Base-by-base conservation (phyloP, 1,140 invertebrate genomes). In the Oedothorax gibbosus region DNA sequence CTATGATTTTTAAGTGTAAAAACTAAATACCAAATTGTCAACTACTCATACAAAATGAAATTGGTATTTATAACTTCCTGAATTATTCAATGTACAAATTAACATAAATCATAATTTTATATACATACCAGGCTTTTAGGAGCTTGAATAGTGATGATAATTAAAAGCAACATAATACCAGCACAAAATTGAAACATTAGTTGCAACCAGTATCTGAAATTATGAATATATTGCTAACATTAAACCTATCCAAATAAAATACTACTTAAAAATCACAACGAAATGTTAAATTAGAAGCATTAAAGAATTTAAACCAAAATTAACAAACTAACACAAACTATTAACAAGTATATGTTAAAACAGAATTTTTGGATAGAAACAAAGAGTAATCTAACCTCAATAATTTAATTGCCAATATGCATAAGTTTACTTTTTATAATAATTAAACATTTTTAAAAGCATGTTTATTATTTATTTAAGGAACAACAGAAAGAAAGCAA, bases 141-240 rank as follows among this genome's bases (percentile, higher is more conserved):
- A 20, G 83, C 83, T 57, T 85, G 64, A 69, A 85, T 77, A 20
- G 56, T 60, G 35, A 85, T 14, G 35, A 85, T 85, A 7, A 85
- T 66, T 12, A 75, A 49, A n/a, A 85, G 18, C 18, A 85, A 79
- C 56, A 72, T 65, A 50, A 85, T 18, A 7, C 76, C 77, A 50
- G 69, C 66, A 72, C 71, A 80, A 73, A 85, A 73, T 54, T 85
- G 76, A 54, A 79, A 80, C 76, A 75, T 21, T 20, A 85, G 9
- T 65, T 79, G 84, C 21, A 85, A 56, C 76, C 75, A 79, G n/a
- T 79, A 62, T 73, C 84, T 85, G 69, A 80, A 85, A 80, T 14
- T 51, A 35, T 69, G 10, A 15, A 57, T 35, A 35, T 35, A 35
- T 35, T 35, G 35, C 35, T 35, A 35, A 35, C 2, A 76, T 50